Base-by-base conservation (phyloP, 2,888 invertebrate genomes). In the Agonopterix alstromeriana region DNA sequence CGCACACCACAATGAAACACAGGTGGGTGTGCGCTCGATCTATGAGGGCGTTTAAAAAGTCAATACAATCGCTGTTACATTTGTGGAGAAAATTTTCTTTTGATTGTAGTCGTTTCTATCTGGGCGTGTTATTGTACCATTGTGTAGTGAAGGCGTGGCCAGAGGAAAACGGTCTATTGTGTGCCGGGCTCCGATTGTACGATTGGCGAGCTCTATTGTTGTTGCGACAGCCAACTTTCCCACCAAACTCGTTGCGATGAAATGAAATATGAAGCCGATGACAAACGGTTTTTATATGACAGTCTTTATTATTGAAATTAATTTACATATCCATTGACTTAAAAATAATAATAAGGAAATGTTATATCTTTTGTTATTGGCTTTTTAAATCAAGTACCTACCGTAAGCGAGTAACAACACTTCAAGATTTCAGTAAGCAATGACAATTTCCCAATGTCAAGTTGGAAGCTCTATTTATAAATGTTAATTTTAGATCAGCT, bases 31-130 rank as follows among this genome's bases (percentile, higher is more conserved):
- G 77, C 65, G 77, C 67, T 68, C 73, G 64, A 76, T 84, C 82
- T 81, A 82, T 77, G 79, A 82, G 84, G 87, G 86, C 87, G 86
- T 87, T 85, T 83, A 83, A 86, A 87, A 88, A 87, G 86, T 88
- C 87, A 84, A 87, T 86, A 86, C 82, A 82, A 84, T 85, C 81
- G 77, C 76, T 71, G 67, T 77, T 75, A 73, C 76, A 75, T 77
- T 83, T 78, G 82, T 73, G 69, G 74, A 84, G 85, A 76, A 84
- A 83, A 84, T 84, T 85, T 86, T 84, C 85, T 85, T 85, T 79
- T 75, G 82, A 74, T 68, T 67, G 70, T 69, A 67, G 69, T 66
- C 65, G 73, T 56, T 54, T 71, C 61, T 61, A 61, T 57, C 81
- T 83, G 86, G 87, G 86, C 87, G 86, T 85, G 81, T 77, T 69